Percentiles rank a stretch among this genome's conserved stretches.
Conservation (phyloP, 2,888 invertebrate species). For the Torymus tubicola region DNA sequence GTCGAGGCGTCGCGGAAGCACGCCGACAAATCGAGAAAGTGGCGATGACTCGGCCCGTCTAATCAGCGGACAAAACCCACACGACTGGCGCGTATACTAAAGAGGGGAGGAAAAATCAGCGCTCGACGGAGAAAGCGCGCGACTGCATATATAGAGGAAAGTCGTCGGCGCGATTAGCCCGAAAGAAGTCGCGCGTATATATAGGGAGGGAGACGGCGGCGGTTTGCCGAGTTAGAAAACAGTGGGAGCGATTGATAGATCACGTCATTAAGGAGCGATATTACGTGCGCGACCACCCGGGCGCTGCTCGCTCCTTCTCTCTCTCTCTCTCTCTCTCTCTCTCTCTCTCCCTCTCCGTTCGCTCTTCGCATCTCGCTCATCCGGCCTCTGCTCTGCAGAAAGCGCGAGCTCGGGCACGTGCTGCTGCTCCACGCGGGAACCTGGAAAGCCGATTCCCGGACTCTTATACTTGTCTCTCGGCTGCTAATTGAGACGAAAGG, state of each 20-base stretch:
- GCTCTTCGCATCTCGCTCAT: background rate
- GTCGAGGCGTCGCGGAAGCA: too few relatives aligned
- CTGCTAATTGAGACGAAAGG: conserved; percentile 49
- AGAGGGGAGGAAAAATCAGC: too few relatives aligned
- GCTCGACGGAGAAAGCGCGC: too few relatives aligned
- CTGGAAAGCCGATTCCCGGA: conserved; percentile 43
- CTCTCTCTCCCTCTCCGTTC: background rate
- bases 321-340: conserved; percentile 25
- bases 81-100: background rate
- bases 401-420: background rate
- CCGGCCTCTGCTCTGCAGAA: too few relatives aligned
- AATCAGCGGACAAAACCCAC: background rate
- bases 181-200: too few relatives aligned
- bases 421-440: conserved; percentile 12
- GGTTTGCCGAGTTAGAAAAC: conserved; percentile 26
- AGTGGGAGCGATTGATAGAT: conserved; percentile 64
- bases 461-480: background rate
- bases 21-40: background rate
- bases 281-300: conserved; percentile 51
- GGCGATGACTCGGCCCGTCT: conserved; percentile 6
- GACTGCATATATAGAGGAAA: too few relatives aligned
- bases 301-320: conserved; percentile 25
- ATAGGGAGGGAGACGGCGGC: too few relatives aligned
- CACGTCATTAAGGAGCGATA: conserved; percentile 57
- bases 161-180: too few relatives aligned